Base-by-base conservation (phyloP, 2,797 vertebrate genomes). In the Pelobates cultripes region DNA sequence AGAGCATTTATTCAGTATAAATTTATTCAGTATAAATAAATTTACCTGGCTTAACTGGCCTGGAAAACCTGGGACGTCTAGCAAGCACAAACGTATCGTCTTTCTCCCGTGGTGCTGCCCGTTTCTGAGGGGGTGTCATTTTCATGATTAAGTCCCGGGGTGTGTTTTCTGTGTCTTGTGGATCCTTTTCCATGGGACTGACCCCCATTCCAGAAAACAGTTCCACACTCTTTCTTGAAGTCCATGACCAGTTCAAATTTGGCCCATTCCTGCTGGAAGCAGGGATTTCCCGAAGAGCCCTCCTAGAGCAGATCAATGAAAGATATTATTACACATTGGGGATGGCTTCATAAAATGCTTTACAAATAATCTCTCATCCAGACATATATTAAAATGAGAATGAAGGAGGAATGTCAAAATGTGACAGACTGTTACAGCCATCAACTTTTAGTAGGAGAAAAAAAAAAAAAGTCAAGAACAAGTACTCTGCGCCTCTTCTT, bases 221-320 rank as follows among this genome's bases (percentile, higher is more conserved):
- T 13, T 92, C 91, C 0, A 89, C 90, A 42, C 90, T 93, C 85
- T 91, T 93, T 84, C 90, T 90, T 17, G 83, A 82, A 70, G 89
- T 92, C 85, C 90, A 92, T 69, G 91, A 86, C 90, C 92, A 89
- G 7, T 90, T 86, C 82, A 95, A 93, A 69, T 88, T 89, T 47
- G 89, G 86, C 70, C 94, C 84, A 74, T 94, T 94, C 86, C 91
- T 88, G 85, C 74, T 87, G 2, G 91, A 86, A 75, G 92, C 90
- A 0, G 94, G 91, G 76, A 95, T 91, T 57, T 97, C 95, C 87
- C 93, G 94, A 84, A 98, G 92, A 2, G 94, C 93, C 85, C 93
- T 93, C 69, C 93, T 94, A 85, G 5, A 51, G 47, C 47, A 10
- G 47, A 10, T 51, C 47, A 51, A 10, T 6, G 47, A 51, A 10